These are phyloP conservation scores for Esperia sulphurella DNA, from an alignment of 2,888 invertebrate genomes.

Conservation along the genomic window DNA sequence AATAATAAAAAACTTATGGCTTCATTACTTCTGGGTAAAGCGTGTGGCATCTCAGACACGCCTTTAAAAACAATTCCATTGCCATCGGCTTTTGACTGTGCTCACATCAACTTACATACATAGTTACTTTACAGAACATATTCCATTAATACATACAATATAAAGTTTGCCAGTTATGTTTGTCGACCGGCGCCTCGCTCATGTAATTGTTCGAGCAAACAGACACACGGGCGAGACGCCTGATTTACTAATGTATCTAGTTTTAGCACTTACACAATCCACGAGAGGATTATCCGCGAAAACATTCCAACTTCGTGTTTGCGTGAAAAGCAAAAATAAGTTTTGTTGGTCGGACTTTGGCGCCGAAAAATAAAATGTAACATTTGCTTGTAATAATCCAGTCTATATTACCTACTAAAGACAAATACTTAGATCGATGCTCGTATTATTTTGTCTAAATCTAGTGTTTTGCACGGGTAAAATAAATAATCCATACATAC, in stretches of 20 bases:
- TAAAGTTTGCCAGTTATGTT: constrained; percentile 53
- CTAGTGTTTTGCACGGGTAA: too few species aligned
- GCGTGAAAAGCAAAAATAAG: neutral
- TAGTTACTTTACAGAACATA: constrained; percentile 12
- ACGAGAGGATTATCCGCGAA: constrained; percentile 26
- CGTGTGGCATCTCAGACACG: neutral
- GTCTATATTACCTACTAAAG: too few species aligned
- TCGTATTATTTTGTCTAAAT: too few species aligned
- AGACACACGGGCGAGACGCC: constrained; percentile 47
- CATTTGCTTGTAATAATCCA: too few species aligned
- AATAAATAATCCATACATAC: too few species aligned
- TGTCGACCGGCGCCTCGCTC: constrained; percentile 69
- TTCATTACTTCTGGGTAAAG: too few species aligned
- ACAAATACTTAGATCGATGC: too few species aligned
- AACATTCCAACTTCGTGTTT: constrained; percentile 3
- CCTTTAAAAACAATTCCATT: constrained; percentile 5
- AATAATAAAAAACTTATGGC: too few species aligned
- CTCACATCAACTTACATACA: constrained; percentile 3
- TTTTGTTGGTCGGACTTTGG: neutral
- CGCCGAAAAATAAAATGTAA: neutral
- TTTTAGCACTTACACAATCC: constrained; percentile 60
- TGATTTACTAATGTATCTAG: constrained; percentile 72
- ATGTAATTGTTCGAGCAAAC: constrained; percentile 71
- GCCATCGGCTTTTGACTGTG: constrained; percentile 13
- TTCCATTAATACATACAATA: constrained; percentile 28